Evolutionary conservation across 2,113 vertebrate species (phyloP).

Genomic region (Eleginops maclovinus): DNA sequence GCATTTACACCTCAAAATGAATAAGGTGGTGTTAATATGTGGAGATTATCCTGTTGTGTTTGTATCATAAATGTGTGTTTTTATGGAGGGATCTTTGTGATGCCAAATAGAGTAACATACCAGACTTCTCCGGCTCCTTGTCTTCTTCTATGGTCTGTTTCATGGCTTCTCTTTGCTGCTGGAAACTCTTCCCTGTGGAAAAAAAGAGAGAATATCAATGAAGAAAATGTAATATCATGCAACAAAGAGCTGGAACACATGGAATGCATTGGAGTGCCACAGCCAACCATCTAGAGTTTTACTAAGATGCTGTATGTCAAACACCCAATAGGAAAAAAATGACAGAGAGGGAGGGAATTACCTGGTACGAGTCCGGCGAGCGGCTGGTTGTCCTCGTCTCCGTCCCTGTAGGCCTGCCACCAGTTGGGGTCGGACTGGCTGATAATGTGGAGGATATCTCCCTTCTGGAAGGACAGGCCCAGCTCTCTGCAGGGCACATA

Average conservation of each 20-base stretch:
- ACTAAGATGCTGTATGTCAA: not conserved
- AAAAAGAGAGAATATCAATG: not conserved
- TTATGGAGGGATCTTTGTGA: too few species aligned
- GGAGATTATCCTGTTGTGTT: too few species aligned
- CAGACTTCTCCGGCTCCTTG: constrained; percentile 98
- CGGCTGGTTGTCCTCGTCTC: constrained; percentile 98
- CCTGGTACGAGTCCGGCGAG: constrained; percentile 97
- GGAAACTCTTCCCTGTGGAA: constrained; percentile 93
- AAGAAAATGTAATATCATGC: not conserved
- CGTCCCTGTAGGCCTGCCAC: constrained; percentile 99
- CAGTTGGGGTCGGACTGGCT: constrained; percentile 99
- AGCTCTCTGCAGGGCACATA: constrained; percentile 97
- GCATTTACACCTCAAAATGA: too few species aligned
- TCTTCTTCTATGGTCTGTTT: constrained; percentile 99
- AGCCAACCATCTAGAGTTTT: not conserved
- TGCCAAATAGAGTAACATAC: constrained; percentile 71
- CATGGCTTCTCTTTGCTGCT: constrained; percentile 99
- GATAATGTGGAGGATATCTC: constrained; percentile 98
- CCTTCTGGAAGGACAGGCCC: constrained; percentile 97
- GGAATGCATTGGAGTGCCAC: not conserved
- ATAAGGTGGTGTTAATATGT: too few species aligned
- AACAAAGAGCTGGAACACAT: not conserved
- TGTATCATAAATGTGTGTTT: too few species aligned
- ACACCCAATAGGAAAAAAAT: not conserved
- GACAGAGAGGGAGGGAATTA: constrained; percentile 61